A percentile compares a stretch with the other conserved stretches of the same genome.
Conservation (phyloP, 1,140 invertebrate genomes). For the Eumeta japonica region DNA sequence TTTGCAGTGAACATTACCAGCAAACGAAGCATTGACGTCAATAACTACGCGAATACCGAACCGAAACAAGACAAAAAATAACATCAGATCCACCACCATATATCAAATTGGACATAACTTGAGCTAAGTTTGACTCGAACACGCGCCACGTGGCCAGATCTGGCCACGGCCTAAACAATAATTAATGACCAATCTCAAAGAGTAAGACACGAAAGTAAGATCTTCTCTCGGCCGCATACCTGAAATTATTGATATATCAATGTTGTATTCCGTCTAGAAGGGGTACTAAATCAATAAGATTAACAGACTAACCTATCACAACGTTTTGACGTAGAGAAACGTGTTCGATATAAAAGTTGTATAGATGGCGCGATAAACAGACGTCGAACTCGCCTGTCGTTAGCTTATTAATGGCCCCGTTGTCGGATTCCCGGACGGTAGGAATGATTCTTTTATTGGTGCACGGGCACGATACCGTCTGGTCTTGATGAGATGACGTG, state of each 20-base stretch:
- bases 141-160: no score
- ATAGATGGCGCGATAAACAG: constrained; percentile 50
- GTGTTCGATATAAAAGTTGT: constrained; percentile 42
- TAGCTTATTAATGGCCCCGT: constrained; percentile 49
- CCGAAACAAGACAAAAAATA: neutral
- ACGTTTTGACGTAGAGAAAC: constrained; percentile 48
- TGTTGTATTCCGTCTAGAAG: constrained; percentile 40
- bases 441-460: no score
- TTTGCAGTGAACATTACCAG: no score
- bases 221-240: constrained; percentile 44
- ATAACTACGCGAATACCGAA: constrained; percentile 20
- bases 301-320: constrained; percentile 32
- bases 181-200: constrained; percentile 51
- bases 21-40: no score
- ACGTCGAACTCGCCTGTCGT: constrained; percentile 50
- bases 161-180: no score
- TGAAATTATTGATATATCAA: constrained; percentile 55
- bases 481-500: no score
- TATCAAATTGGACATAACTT: no score
- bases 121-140: no score
- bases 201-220: constrained; percentile 52
- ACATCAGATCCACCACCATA: neutral
- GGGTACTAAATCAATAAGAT: constrained; percentile 50
- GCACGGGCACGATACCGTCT: no score
- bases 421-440: no score